phyloP scores from a whole-genome alignment of 2,888 invertebrate genomes.

The Incurvaria masculella region DNA sequence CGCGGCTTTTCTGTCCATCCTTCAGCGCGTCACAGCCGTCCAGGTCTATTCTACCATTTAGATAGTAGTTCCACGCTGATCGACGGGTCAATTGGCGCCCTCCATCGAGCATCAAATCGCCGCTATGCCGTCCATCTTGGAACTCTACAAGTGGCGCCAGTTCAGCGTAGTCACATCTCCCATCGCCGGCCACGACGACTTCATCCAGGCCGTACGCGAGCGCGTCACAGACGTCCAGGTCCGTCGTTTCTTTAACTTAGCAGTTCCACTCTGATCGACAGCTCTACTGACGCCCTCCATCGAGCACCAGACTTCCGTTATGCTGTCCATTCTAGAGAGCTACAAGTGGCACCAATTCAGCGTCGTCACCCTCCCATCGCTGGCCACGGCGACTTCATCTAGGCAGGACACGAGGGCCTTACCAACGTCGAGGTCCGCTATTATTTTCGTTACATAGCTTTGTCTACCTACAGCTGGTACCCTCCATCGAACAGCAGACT shows the following conservation, averaged over 20 bases:
- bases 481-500: conserved; percentile 94
- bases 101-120: conserved; percentile 95
- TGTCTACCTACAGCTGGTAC: too few relatives aligned
- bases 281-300: conserved; percentile 95
- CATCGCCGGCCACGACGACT: conserved; percentile 93
- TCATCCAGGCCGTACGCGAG: conserved; percentile 90
- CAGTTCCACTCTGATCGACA: too few relatives aligned
- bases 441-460: too few relatives aligned
- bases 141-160: conserved; percentile 95
- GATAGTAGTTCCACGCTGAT: too few relatives aligned
- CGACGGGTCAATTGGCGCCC: conserved; percentile 96
- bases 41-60: too few relatives aligned
- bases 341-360: conserved; percentile 97
- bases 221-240: conserved; percentile 81
- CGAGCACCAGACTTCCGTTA: conserved; percentile 94
- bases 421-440: conserved; percentile 76
- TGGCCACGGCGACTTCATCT: conserved; percentile 93
- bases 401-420: conserved; percentile 86
- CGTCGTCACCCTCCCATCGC: conserved; percentile 92
- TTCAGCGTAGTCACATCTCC: conserved; percentile 92
- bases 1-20: too few relatives aligned
- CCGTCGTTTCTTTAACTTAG: too few relatives aligned
- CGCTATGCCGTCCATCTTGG: conserved; percentile 92
- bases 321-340: conserved; percentile 90
- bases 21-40: too few relatives aligned